Conservation (phyloP, 2,113 vertebrate genomes). For the Turdus rufiventris region DNA sequence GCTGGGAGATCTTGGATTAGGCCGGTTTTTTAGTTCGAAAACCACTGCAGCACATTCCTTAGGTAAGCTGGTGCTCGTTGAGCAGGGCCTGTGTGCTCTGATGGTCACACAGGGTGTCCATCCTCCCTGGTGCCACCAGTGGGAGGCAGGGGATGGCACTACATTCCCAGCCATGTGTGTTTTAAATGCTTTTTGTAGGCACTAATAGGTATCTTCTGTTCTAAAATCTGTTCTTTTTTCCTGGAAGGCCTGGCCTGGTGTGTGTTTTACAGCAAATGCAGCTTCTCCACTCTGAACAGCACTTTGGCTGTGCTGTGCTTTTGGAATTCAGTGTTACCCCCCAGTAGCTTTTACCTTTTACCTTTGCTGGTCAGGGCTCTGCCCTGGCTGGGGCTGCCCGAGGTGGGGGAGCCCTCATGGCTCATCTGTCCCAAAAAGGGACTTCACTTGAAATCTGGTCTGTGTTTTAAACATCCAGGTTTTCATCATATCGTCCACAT, state of each 20-base stretch:
- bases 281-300: neutral
- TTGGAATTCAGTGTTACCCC: neutral
- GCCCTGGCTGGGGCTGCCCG: neutral
- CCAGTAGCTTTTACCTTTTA: neutral
- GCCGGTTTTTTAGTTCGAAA: slow-evolving; percentile 87
- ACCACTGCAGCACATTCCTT: slow-evolving; percentile 88
- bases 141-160: neutral
- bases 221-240: neutral
- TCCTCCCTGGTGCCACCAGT: rapidly evolving
- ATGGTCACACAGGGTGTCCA: neutral
- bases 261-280: neutral
- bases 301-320: neutral
- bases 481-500: neutral
- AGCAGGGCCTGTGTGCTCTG: neutral
- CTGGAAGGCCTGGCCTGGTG: neutral
- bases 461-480: neutral
- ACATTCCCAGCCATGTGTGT: neutral
- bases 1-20: slow-evolving; percentile 85
- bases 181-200: neutral
- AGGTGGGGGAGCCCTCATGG: no score
- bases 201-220: neutral
- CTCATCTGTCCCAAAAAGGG: neutral
- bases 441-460: neutral
- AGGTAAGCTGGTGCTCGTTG: slow-evolving; percentile 65
- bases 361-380: neutral